Percentiles rank a stretch among this genome's conserved stretches.
Evolutionary conservation across 2,113 vertebrate species (phyloP).

Genomic region (Oryzias woworae): DNA sequence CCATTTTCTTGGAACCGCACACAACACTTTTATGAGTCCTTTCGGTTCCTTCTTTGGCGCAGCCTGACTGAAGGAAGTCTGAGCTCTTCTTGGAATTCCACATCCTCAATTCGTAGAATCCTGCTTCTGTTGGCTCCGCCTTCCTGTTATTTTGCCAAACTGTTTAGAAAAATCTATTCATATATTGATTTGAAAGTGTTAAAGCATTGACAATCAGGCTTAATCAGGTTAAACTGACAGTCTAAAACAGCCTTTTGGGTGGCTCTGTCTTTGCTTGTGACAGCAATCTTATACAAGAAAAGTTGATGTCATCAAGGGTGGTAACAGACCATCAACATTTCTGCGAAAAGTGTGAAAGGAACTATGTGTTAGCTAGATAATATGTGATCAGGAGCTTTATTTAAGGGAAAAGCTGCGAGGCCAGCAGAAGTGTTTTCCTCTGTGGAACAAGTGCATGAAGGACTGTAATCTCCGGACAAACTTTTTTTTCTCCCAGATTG

Average conservation of each 20-base stretch:
- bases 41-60: background rate
- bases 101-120: background rate
- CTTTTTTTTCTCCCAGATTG: background rate
- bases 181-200: background rate
- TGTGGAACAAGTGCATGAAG: background rate
- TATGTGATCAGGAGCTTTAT: slow-evolving; percentile 11
- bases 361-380: slow-evolving; percentile 4
- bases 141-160: background rate
- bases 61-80: slow-evolving; percentile 1
- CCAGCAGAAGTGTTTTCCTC: slow-evolving; percentile 7
- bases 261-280: background rate
- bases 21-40: background rate
- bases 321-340: slow-evolving; percentile 12
- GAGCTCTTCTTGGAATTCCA: slow-evolving; percentile 6
- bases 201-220: background rate
- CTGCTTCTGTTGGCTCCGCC: slow-evolving; percentile 4
- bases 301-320: slow-evolving; percentile 11
- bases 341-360: slow-evolving; percentile 12
- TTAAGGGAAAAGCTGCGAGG: slow-evolving; percentile 18
- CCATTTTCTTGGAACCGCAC: slow-evolving; percentile 4
- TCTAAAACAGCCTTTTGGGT: background rate
- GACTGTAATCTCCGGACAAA: background rate
- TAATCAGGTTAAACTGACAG: background rate
- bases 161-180: background rate
- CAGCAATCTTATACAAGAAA: background rate